Conservation (phyloP, 1,140 invertebrate species). For the Drosophila kepulauana region DNA sequence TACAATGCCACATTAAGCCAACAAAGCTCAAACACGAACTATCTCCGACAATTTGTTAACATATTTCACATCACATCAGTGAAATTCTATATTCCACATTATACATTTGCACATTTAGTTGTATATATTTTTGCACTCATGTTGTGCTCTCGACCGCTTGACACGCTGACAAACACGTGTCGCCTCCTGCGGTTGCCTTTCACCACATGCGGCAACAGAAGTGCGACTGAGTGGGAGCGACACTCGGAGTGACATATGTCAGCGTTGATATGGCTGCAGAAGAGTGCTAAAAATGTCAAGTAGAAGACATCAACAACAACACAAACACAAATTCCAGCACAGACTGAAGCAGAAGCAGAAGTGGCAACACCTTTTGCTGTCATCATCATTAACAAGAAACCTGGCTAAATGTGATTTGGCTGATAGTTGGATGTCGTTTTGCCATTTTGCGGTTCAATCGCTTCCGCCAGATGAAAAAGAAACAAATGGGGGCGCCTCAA, state of each 20-base stretch:
- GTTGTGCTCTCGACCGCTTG: slow-evolving; percentile 37
- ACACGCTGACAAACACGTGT: slow-evolving; percentile 50
- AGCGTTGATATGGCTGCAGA: slow-evolving; percentile 31
- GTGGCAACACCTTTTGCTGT: slow-evolving; percentile 33
- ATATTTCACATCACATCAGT: slow-evolving; percentile 20
- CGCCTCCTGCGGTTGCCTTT: slow-evolving; percentile 18
- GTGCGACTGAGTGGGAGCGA: neutral
- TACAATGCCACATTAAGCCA: neutral
- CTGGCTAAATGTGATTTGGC: slow-evolving; percentile 42
- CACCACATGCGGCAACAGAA: slow-evolving; percentile 9
- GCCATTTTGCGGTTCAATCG: slow-evolving; percentile 50
- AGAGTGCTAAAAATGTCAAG: slow-evolving; percentile 47
- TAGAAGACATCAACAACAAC: slow-evolving; percentile 23
- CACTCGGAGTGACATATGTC: slow-evolving; percentile 37
- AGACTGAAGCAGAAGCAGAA: neutral
- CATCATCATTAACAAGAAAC: slow-evolving; percentile 47
- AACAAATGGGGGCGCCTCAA: slow-evolving; percentile 22
- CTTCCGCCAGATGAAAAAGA: slow-evolving; percentile 28
- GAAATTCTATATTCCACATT: slow-evolving; percentile 10
- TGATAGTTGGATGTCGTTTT: slow-evolving; percentile 22
- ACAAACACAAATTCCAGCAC: neutral
- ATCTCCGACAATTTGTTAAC: slow-evolving; percentile 32
- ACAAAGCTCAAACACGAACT: slow-evolving; percentile 8
- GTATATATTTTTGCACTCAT: slow-evolving; percentile 33
- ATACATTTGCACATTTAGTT: neutral